Evolutionary conservation across 2,888 invertebrate genomes (phyloP).

Genomic region (Epistrophella euchroma): DNA sequence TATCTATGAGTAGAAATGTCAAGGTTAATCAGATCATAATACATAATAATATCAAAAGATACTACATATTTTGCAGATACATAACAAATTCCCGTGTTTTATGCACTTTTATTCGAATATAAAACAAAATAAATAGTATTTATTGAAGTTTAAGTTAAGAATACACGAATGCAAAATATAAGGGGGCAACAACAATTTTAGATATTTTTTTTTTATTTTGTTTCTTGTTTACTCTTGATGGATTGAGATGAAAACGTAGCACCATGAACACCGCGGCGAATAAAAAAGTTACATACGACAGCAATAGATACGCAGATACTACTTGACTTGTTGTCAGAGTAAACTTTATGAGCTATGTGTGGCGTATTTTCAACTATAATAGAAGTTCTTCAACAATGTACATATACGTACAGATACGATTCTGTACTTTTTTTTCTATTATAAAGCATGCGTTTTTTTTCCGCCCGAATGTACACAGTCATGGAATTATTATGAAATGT

Average conservation of each 20-base stretch:
- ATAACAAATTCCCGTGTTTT: slow-evolving; percentile 40
- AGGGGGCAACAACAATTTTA: not conserved
- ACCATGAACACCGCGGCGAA: slow-evolving; percentile 49
- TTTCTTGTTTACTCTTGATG: slow-evolving; percentile 58
- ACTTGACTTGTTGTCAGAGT: slow-evolving; percentile 65
- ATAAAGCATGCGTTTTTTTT: slow-evolving; percentile 65
- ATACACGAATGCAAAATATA: slow-evolving; percentile 38
- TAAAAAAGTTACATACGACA: slow-evolving; percentile 49
- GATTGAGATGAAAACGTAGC: slow-evolving; percentile 43
- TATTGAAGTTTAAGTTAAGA: not conserved
- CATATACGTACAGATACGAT: slow-evolving; percentile 29
- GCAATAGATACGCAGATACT: slow-evolving; percentile 63
- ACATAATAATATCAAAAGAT: slow-evolving; percentile 29
- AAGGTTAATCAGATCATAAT: slow-evolving; percentile 53
- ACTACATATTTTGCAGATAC: slow-evolving; percentile 36
- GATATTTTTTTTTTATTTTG: not conserved
- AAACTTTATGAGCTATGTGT: slow-evolving; percentile 47
- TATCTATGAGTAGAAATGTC: slow-evolving; percentile 27
- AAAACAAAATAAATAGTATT: not conserved
- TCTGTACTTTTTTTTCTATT: slow-evolving; percentile 29
- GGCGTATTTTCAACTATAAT: slow-evolving; percentile 22
- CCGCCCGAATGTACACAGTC: slow-evolving; percentile 59
- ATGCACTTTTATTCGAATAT: slow-evolving; percentile 12
- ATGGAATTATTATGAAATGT: slow-evolving; percentile 70
- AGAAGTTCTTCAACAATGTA: slow-evolving; percentile 43